Evolutionary conservation across 2,888 invertebrate species (phyloP).

Genomic region (Phengaris alcon): DNA sequence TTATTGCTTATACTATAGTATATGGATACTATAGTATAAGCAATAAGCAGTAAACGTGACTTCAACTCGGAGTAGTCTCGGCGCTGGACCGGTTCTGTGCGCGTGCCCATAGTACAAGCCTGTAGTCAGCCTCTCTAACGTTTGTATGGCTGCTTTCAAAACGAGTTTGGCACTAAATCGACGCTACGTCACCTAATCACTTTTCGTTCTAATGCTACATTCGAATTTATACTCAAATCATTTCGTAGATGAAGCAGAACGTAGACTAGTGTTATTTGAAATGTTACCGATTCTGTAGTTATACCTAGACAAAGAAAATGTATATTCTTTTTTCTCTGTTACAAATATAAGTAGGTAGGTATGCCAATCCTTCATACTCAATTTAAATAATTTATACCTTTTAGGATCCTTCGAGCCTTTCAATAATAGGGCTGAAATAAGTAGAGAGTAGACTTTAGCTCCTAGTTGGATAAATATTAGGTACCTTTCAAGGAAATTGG

Average conservation of each 20-base stretch:
- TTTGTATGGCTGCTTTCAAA: constrained; percentile 28
- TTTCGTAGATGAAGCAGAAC: neutral
- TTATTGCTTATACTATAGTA: neutral
- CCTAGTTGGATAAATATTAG: no score
- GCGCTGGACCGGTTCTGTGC: constrained; percentile 73
- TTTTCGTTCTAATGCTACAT: neutral
- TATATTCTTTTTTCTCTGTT: neutral
- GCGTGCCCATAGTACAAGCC: constrained; percentile 50
- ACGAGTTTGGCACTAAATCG: constrained; percentile 7
- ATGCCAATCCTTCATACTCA: neutral
- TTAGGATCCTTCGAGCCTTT: neutral
- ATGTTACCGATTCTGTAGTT: neutral
- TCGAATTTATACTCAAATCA: constrained; percentile 5
- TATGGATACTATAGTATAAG: constrained; percentile 29
- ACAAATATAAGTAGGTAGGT: neutral
- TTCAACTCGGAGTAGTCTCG: constrained; percentile 59
- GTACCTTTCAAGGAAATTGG: no score
- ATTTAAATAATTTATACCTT: no score
- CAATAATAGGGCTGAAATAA: neutral
- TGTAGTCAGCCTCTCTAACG: constrained; percentile 37
- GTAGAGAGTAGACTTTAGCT: no score
- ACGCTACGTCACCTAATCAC: constrained; percentile 24
- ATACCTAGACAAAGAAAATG: neutral
- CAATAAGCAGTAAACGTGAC: constrained; percentile 46
- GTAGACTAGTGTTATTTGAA: neutral